phyloP scores from a whole-genome alignment of 2,888 invertebrate species.

The Lasioglossum zephyrum region DNA sequence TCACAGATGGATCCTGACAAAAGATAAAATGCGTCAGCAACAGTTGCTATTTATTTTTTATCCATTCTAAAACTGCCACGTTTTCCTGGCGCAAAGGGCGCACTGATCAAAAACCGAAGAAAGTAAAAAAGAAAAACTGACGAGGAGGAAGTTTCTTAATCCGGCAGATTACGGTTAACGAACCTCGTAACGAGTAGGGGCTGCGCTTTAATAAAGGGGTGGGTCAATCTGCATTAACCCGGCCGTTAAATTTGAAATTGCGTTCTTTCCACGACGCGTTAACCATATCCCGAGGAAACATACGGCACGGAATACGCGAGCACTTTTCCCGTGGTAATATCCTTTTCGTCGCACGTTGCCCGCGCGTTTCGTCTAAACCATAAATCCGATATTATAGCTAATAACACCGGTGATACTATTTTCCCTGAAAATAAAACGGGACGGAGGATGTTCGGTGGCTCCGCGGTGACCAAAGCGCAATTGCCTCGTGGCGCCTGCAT shows the following conservation, averaged over 20 bases:
- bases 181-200: neutral
- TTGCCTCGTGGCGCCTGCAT: slow-evolving; percentile 74
- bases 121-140: too few species aligned
- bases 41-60: too few species aligned
- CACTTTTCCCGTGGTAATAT: neutral
- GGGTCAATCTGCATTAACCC: slow-evolving; percentile 9
- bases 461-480: slow-evolving; percentile 55
- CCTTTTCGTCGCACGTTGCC: neutral
- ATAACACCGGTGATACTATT: slow-evolving; percentile 51
- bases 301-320: neutral
- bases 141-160: too few species aligned
- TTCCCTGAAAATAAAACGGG: slow-evolving; percentile 49
- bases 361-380: slow-evolving; percentile 35
- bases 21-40: too few species aligned
- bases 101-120: too few species aligned
- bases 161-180: neutral
- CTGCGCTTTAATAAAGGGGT: slow-evolving; percentile 16
- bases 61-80: too few species aligned
- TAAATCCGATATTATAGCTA: slow-evolving; percentile 42
- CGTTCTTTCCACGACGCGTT: neutral
- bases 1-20: too few species aligned
- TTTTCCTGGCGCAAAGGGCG: too few species aligned
- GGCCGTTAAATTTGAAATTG: slow-evolving; percentile 25
- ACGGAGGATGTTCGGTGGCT: slow-evolving; percentile 13
- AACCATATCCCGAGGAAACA: neutral